These are phyloP conservation scores for Drosophila mimetica DNA, from an alignment of 2,888 invertebrate species.

Conservation along the genomic window DNA sequence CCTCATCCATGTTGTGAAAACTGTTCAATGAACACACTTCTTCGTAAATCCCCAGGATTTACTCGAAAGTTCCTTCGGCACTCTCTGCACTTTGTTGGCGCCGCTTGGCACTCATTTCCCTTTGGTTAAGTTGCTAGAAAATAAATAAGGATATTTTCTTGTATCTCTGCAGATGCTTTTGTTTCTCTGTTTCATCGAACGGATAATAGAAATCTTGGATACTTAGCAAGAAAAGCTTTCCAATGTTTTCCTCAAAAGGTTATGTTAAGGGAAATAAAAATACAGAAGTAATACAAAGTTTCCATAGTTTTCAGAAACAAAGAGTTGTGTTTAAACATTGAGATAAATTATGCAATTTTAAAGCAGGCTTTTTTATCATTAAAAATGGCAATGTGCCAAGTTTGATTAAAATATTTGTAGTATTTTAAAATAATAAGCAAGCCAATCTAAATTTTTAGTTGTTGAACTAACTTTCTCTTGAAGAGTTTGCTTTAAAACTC, in stretches of 20 bases:
- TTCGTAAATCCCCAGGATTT: constrained; percentile 15
- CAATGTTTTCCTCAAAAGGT: background rate
- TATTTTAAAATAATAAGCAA: background rate
- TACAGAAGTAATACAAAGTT: background rate
- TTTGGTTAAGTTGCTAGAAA: constrained; percentile 2
- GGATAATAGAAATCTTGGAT: background rate
- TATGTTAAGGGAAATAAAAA: background rate
- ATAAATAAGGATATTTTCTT: background rate
- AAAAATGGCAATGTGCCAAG: background rate
- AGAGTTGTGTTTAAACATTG: background rate
- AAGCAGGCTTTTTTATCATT: background rate
- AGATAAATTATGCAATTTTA: background rate
- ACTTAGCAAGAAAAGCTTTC: background rate
- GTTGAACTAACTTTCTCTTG: no score
- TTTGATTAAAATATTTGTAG: background rate
- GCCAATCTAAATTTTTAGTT: no score
- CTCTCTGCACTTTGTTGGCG: background rate
- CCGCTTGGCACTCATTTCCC: background rate
- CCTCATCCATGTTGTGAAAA: constrained; percentile 7
- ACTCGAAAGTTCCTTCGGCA: background rate
- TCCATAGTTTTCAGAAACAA: background rate
- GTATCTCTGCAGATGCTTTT: background rate
- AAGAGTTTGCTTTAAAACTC: background rate
- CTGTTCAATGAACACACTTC: constrained; percentile 24
- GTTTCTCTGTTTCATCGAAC: background rate